These are phyloP conservation scores for Gopherus flavomarginatus DNA, from an alignment of 2,113 vertebrate genomes.

Conservation along the genomic window DNA sequence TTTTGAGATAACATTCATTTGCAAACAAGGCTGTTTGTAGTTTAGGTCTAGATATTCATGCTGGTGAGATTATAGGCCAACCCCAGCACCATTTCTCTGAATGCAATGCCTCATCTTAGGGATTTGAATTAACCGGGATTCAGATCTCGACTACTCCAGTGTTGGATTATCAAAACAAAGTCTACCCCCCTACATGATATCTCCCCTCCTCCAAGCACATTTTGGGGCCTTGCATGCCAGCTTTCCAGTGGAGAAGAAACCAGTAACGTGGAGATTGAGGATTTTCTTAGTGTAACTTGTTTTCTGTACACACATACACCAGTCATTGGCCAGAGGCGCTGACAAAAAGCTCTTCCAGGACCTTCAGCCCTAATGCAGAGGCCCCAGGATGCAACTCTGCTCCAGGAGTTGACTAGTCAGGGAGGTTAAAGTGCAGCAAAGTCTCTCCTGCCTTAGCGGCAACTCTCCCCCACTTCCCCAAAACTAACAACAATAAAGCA, in stretches of 20 bases:
- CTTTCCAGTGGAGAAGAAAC: background rate
- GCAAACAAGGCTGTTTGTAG: background rate
- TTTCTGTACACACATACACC: accelerated
- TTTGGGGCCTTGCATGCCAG: background rate
- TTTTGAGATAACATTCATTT: background rate
- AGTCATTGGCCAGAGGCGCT: background rate
- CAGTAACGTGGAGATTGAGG: background rate
- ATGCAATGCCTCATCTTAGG: background rate
- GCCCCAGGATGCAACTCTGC: background rate
- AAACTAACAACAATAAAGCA: background rate
- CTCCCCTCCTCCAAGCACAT: no score
- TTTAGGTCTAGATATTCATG: background rate
- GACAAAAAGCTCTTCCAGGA: accelerated
- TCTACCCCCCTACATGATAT: background rate
- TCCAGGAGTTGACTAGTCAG: background rate
- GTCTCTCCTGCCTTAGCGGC: background rate
- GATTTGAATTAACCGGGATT: background rate
- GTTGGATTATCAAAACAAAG: background rate
- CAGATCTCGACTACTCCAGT: background rate
- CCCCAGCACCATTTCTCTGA: background rate
- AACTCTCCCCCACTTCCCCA: background rate
- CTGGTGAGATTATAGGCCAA: background rate
- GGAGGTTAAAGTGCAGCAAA: background rate
- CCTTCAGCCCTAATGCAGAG: background rate
- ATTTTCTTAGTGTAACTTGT: background rate